phyloP scores from a whole-genome alignment of 64 coral and sea anemone species.

The Pocillopora verrucosa region DNA sequence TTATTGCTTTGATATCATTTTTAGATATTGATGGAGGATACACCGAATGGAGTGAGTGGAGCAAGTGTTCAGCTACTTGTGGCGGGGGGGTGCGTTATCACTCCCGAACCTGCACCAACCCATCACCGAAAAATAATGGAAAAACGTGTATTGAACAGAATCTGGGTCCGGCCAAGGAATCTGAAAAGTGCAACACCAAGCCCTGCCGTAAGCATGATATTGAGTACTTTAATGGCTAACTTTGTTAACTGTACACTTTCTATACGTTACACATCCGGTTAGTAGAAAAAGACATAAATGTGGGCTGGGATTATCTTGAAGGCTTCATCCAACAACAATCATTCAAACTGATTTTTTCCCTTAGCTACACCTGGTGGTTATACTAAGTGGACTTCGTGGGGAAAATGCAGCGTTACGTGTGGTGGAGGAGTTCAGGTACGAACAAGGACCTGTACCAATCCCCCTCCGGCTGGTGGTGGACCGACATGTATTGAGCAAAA shows the following conservation, averaged over 20 bases:
- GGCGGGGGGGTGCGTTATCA: not conserved
- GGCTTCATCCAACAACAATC: not conserved
- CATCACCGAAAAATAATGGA: not conserved
- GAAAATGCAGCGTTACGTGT: not conserved
- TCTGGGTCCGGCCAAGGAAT: not conserved
- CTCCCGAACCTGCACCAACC: not conserved
- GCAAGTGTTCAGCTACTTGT: not conserved
- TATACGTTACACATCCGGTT: no score
- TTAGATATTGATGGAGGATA: slow-evolving; percentile 8
- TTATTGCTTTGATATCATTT: not conserved
- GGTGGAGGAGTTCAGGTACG: not conserved
- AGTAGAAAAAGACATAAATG: no score
- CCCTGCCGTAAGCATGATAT: not conserved
- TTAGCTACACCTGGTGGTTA: slow-evolving; percentile 15
- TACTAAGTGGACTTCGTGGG: not conserved
- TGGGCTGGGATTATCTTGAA: no score
- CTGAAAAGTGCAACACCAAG: not conserved
- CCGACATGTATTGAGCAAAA: not conserved
- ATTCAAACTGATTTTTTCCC: not conserved
- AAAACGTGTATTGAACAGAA: not conserved
- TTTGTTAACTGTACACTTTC: no score
- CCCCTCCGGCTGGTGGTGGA: not conserved
- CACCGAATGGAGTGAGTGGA: not conserved
- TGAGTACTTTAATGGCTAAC: no score
- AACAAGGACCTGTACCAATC: slow-evolving; percentile 13